Conservation (phyloP, 2,888 invertebrate genomes). For the Xylota sylvarum region DNA sequence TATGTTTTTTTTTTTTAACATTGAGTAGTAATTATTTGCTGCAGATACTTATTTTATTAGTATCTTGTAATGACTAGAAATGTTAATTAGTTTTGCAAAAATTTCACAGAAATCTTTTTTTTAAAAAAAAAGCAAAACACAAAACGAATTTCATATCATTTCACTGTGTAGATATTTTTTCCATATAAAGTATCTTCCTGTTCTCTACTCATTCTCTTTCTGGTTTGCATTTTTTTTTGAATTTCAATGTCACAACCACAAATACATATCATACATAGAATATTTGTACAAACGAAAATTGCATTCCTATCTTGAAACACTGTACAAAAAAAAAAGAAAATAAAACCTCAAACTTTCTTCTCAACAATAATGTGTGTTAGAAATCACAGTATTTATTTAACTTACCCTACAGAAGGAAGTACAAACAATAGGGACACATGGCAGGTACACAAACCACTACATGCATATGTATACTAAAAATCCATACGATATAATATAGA, state of each 20-base stretch:
- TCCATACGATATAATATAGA: neutral
- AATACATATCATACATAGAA: neutral
- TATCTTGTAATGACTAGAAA: no score
- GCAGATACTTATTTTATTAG: no score
- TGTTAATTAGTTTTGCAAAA: no score
- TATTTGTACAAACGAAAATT: neutral
- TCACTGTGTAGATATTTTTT: no score
- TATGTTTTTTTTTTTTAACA: no score
- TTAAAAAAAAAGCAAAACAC: no score
- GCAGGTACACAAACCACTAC: conserved; percentile 65
- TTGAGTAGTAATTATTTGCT: no score
- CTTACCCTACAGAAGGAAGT: conserved; percentile 64
- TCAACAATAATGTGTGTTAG: conserved; percentile 19
- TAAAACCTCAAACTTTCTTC: neutral
- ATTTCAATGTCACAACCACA: conserved; percentile 6
- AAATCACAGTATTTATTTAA: conserved; percentile 37
- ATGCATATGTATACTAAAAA: neutral
- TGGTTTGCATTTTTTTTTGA: neutral
- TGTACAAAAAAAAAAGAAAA: neutral
- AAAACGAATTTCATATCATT: no score
- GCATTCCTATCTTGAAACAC: neutral
- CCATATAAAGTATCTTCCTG: neutral
- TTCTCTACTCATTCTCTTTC: neutral
- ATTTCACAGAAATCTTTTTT: no score
- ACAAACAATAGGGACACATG: conserved; percentile 69